Base-by-base conservation (phyloP, 1,140 invertebrate species). In the Euwallacea similis region DNA sequence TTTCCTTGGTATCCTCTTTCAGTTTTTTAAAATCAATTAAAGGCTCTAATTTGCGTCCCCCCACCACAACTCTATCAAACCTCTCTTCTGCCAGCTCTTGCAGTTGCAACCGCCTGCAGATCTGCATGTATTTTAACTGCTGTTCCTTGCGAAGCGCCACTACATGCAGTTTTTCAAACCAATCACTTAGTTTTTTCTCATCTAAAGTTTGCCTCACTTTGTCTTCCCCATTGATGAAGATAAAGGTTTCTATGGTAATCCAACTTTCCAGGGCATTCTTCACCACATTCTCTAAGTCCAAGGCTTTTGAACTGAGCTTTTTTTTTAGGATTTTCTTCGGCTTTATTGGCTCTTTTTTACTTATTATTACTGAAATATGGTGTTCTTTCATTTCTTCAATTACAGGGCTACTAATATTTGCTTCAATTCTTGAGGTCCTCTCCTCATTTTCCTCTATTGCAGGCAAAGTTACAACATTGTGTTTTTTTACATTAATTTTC, bases 201-300 rank as follows among this genome's bases (percentile, higher is more conserved):
- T 79, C 73, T 2, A 88, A 79, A 72, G 86, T 81, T 78, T 86
- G 81, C 79, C 84, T 86, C 6, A 88, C 81, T 80, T 81, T 84
- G 44, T 82, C 79, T 77, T 87, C 85, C 3, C 86, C 86, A 79
- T 85, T 84, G 63, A 88, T 70, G 74, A 85, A 85, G 7, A 86
- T 75, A 64, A 86, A 77, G 2, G 86, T 85, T 62, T 88, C 87
- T 15, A 88, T 73, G n/a, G 84, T 86, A 69, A 87, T 82, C 87
- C 87, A 88, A 78, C 87, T 84, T 11, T 83, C 79, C 21, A 88
- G 71, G 77, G 82, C 84, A 77, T 85, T 84, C 77, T 85, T 85
- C 44, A 88, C 81, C 73, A 65, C 21, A 11, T 16, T 61, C 71
- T 77, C 74, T 42, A 75, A 66, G 7, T 55, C n/a, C 63, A 71